Evolutionary conservation across 2,113 vertebrate species (phyloP), one percentile per base, ranked within the genome.

Genomic region (Poicephalus gulielmi): DNA sequence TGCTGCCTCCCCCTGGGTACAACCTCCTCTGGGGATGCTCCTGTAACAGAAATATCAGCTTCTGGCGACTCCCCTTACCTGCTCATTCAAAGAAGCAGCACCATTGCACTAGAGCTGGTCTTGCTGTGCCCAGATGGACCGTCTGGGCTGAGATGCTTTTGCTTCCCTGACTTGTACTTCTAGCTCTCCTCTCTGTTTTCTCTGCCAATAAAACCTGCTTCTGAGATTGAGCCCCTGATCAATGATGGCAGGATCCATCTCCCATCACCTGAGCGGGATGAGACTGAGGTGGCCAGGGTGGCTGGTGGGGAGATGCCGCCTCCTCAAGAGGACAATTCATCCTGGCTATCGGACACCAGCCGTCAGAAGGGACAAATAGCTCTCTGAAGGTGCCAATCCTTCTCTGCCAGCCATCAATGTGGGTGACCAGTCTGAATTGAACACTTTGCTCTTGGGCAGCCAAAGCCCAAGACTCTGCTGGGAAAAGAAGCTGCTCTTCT

Each of bases 161-260:
- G 0, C 63, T 69, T 37, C 79, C 70, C 82, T n/a, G 50, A 2
- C 66, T 82, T 68, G 74, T 9, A 9, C 69, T 60, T 35, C 52
- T 37, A 1, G 0, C 53, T 86, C 41, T 41, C 82, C 85, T 67
- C 76, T 90, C 92, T 11, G 80, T 92, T 83, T 81, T 86, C 88
- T 79, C 86, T 95, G 95, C 81, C 94, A 55, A 41, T 94, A 91
- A 91, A 88, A 64, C 13, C 83, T 37, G 53, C 64, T 67, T 23
- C 83, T 33, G 83, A n/a, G 80, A 27, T 68, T 35, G 55, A 90
- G 92, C 47, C 75, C 76, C 27, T 64, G 69, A 25, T 86, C 50
- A 5, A 39, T 76, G 83, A 11, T 11, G 68, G 64, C 60, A 88
- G 83, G 79, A 92, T 88, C 68, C 88, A 78, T 43, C 50, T 70